Base-by-base conservation (phyloP, 1,140 invertebrate genomes). In the Magallana angulata region DNA sequence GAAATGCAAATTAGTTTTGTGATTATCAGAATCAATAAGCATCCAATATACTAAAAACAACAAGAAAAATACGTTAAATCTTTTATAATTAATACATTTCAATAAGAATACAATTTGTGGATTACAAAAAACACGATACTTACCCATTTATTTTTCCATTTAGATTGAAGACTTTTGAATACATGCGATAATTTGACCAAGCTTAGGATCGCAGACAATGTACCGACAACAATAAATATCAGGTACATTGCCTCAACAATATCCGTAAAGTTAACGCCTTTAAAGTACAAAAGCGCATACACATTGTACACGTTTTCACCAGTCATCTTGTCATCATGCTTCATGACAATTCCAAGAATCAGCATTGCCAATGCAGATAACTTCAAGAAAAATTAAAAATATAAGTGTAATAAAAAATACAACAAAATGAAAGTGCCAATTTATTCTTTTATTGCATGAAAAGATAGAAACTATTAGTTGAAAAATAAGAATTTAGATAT, bases 291-390 rank as follows among this genome's bases (percentile, higher is more conserved):
- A 76, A 30, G 36, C 11, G 8, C 8, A 30, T 76, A 36, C 24
- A 76, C 68, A 12, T 36, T 3, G 9, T 30, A 30, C 7, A 76
- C 68, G 9, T 76, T 36, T 30, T 24, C 18, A 12, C 68, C 68
- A 11, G 68, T 76, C 68, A 76, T 76, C 36, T 76, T 76, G 24
- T 76, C 68, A 36, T 76, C 68, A 24, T 76, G 68, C 11, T 76
- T 76, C 68, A 76, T 76, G 18, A 76, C 68, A 76, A 76, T 76
- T 2, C 68, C 68, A 36, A 76, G 18, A 12, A 76, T 30, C 11
- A 76, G 12, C 68, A 76, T 76, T 2, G 9, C 36, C 12, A 76
- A 12, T 12, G 24, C 24, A 30, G 24, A 76, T 24, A 76, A 2
- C 68, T 76, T 18, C 24, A 76, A 76, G 18, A n/a, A 12, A 48